Evolutionary conservation across 2,797 vertebrate genomes (phyloP).

Genomic region (Petrocephalus sullivani): DNA sequence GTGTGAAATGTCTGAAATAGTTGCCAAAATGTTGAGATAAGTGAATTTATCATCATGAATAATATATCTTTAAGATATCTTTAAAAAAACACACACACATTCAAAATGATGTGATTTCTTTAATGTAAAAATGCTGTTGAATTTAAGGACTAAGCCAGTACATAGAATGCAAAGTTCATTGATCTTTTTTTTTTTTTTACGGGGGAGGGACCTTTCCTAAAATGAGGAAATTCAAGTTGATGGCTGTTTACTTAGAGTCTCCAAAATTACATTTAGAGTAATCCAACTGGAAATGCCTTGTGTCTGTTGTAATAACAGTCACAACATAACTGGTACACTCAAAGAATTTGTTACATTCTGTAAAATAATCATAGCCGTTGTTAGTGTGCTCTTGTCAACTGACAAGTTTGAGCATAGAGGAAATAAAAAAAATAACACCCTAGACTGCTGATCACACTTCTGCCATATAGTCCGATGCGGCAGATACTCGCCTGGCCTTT

Average conservation of each 20-base stretch:
- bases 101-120: background rate
- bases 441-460: background rate
- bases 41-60: background rate
- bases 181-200: background rate
- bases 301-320: background rate
- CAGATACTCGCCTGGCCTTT: conserved; percentile 81
- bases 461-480: background rate
- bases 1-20: background rate
- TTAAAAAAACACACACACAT: background rate
- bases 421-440: background rate
- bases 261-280: background rate
- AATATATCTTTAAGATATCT: background rate
- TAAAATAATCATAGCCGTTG: background rate
- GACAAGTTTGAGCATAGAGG: background rate
- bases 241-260: background rate
- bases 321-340: background rate
- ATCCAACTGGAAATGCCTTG: background rate
- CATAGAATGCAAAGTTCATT: background rate
- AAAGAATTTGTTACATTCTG: background rate
- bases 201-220: background rate
- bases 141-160: too few species aligned
- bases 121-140: background rate
- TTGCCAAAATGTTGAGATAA: background rate
- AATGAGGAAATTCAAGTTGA: conserved; percentile 15
- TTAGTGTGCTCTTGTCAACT: background rate